Base-by-base conservation (phyloP, 2,888 invertebrate species). In the Papilio protenor region DNA sequence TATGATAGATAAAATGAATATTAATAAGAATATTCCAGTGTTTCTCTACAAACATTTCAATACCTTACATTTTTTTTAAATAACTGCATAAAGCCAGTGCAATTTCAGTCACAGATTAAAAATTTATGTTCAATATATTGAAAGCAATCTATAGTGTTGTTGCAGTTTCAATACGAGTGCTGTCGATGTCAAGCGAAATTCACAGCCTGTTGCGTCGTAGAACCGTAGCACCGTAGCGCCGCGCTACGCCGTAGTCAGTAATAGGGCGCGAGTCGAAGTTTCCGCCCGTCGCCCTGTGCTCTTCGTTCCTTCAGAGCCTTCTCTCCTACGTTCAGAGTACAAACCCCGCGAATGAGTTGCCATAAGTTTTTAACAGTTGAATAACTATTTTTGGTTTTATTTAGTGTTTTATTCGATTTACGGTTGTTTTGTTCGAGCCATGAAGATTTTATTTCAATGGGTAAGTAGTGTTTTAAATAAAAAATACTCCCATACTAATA, bases 131-230 rank as follows among this genome's bases (percentile, higher is more conserved):
- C 73, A 75, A 80, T 75, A 74, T 64, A 66, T 77, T 72, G 57
- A 74, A 75, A 73, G 74, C 77, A 77, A 77, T 79, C 77, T 72
- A 12, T 66, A 73, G 59, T n/a, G 71, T 52, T 69, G 74, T 72
- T 81, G 75, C 79, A 80, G 49, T 77, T 81, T 80, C 69, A 81
- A 81, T 79, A 77, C 61, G 55, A 47, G 57, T 16, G 47, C 47
- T 59, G 72, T 75, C 77, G 74, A 77, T 77, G 69, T 40, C 73
- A 57, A 73, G 73, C 79, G 59, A 76, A 82, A 77, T 80, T 80
- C 82, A 83, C 85, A 86, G 92, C 92, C 92, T 92, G 92, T 92
- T 92, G 92, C 92, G 90, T 85, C 88, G 89, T 86, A 88, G 75
- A n/a, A 45, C 83, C 76, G 79, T 83, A 83, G 84, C 84, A 81